Evolutionary conservation across 2,888 invertebrate species (phyloP).

Genomic region (Aleiodes alternator): DNA sequence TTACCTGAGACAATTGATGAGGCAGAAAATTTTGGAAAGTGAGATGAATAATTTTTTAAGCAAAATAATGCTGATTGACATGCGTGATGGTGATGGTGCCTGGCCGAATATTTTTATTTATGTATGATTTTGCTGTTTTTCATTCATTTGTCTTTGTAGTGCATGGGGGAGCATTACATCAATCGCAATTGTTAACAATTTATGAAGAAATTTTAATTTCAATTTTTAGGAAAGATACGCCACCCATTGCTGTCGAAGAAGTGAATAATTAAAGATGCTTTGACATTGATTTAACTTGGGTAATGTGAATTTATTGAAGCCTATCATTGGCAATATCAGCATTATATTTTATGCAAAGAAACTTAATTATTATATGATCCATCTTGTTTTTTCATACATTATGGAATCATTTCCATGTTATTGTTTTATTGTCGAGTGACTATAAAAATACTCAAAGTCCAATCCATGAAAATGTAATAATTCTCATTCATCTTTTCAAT

Average conservation of each 20-base stretch:
- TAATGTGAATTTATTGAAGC: background rate
- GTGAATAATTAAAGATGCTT: slow-evolving; percentile 1
- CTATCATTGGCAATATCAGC: background rate
- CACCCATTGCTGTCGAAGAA: background rate
- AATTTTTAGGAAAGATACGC: background rate
- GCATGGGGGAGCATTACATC: background rate
- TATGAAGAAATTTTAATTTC: background rate
- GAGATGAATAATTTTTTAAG: slow-evolving; percentile 36
- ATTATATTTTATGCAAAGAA: background rate
- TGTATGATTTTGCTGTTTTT: background rate
- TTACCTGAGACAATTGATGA: slow-evolving; percentile 77
- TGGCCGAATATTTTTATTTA: background rate
- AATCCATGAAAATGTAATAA: too few species aligned
- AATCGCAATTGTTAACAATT: background rate
- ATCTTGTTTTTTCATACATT: too few species aligned
- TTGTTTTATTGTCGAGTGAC: too few species aligned
- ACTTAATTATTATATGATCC: background rate
- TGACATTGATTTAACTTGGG: too few species aligned
- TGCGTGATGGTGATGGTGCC: background rate
- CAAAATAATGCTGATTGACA: background rate
- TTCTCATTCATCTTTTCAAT: too few species aligned
- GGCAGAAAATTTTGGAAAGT: slow-evolving; percentile 75
- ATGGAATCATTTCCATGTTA: too few species aligned
- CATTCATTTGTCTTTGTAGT: background rate
- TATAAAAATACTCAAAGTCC: too few species aligned